Evolutionary conservation across 1,140 invertebrate species (phyloP).

Genomic region (Drosophila baimaii): DNA sequence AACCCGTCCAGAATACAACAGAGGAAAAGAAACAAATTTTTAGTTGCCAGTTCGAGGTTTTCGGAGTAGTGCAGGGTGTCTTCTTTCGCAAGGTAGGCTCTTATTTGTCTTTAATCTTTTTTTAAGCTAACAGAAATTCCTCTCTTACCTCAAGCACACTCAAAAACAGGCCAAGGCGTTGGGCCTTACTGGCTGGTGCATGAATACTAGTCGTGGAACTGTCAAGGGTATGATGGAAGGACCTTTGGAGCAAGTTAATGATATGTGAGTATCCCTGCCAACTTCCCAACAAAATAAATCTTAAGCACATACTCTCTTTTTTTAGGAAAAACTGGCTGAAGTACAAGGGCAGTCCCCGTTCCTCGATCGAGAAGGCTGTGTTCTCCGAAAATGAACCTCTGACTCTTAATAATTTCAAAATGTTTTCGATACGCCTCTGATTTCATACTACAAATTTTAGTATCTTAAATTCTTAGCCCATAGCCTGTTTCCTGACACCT

Average conservation of each 20-base stretch:
- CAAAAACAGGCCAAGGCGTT: conserved; percentile 51
- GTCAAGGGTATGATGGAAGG: conserved; percentile 65
- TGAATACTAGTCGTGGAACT: conserved; percentile 60
- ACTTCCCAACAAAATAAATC: no score
- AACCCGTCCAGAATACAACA: neutral
- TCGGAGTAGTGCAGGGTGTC: conserved; percentile 59
- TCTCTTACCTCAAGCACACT: conserved; percentile 34
- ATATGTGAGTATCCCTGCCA: conserved; percentile 40
- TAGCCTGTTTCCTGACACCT: conserved; percentile 22
- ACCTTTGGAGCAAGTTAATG: conserved; percentile 41
- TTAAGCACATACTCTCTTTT: neutral
- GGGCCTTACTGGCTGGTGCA: conserved; percentile 64
- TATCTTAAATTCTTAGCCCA: neutral
- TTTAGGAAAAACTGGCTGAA: conserved; percentile 61
- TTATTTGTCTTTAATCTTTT: no score
- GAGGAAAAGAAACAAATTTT: conserved; percentile 17
- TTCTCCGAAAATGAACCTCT: conserved; percentile 57
- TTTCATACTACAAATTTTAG: neutral
- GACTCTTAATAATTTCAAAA: conserved; percentile 28
- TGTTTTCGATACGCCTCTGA: conserved; percentile 52
- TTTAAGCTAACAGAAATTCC: no score
- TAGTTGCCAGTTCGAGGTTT: conserved; percentile 58
- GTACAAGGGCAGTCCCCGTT: conserved; percentile 65
- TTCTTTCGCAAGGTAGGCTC: conserved; percentile 58
- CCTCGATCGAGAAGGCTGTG: conserved; percentile 51